These are phyloP conservation scores for Miltochrista miniata DNA, from an alignment of 2,888 invertebrate species.

Conservation along the genomic window DNA sequence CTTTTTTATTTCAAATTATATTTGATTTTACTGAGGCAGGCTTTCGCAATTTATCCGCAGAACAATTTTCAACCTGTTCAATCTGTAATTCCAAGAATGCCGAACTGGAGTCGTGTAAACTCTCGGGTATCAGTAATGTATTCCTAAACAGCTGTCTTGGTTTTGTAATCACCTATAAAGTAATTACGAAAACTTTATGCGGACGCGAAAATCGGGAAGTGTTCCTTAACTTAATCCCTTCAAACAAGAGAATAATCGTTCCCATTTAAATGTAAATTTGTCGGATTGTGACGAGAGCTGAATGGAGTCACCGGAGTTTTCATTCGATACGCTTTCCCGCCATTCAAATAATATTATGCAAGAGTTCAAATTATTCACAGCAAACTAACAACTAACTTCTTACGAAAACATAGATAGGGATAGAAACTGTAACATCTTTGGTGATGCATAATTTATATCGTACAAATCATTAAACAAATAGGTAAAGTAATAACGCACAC, in stretches of 20 bases:
- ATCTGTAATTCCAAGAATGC: conserved; percentile 44
- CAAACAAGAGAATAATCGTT: conserved; percentile 74
- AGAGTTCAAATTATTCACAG: conserved; percentile 48
- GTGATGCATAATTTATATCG: neutral
- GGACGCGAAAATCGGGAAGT: conserved; percentile 53
- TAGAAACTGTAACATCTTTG: neutral
- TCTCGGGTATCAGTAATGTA: conserved; percentile 33
- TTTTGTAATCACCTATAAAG: conserved; percentile 59
- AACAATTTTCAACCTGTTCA: conserved; percentile 39
- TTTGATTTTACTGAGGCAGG: neutral
- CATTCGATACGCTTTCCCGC: conserved; percentile 55
- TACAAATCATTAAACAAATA: neutral
- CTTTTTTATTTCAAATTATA: neutral
- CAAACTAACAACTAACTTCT: conserved; percentile 46
- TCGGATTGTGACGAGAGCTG: conserved; percentile 55
- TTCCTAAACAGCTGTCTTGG: conserved; percentile 50
- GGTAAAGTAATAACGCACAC: too few species aligned
- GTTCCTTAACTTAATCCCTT: conserved; percentile 63
- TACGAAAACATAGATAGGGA: conserved; percentile 17
- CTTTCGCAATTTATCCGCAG: conserved; percentile 14
- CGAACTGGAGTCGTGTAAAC: conserved; percentile 45
- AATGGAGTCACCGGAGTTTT: conserved; percentile 58
- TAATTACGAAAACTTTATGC: conserved; percentile 55
- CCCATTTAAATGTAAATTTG: conserved; percentile 73
- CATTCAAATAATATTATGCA: conserved; percentile 68